These are phyloP conservation scores for Hypothenemus hampei DNA, from an alignment of 1,140 invertebrate genomes.

Conservation along the genomic window DNA sequence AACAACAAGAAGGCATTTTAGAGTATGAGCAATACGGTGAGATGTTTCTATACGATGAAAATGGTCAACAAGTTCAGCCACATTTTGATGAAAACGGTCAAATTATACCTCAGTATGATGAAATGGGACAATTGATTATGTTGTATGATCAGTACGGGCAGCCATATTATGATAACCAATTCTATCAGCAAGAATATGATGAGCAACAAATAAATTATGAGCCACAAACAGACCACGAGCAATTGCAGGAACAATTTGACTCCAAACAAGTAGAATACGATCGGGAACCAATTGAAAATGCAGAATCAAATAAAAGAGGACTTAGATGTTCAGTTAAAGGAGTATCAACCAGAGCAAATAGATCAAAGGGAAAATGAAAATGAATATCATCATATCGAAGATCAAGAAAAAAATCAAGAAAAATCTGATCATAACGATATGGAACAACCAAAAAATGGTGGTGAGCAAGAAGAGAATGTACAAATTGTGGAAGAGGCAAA, in stretches of 20 bases:
- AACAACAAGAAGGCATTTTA: background rate
- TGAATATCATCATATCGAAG: background rate
- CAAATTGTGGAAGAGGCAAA: background rate
- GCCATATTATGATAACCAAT: background rate
- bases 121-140: conserved; percentile 28
- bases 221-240: background rate
- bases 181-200: conserved; percentile 32
- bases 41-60: conserved; percentile 10
- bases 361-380: background rate
- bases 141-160: conserved; percentile 28
- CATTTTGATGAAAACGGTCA: conserved; percentile 35
- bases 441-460: background rate
- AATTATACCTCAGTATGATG: conserved; percentile 32
- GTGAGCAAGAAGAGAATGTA: background rate
- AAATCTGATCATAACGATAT: background rate
- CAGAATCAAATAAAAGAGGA: background rate
- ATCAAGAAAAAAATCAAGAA: background rate
- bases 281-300: background rate
- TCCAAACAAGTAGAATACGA: background rate
- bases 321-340: too few relatives aligned
- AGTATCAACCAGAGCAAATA: too few relatives aligned
- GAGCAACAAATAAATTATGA: conserved; percentile 16
- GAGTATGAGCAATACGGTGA: conserved; percentile 19
- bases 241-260: background rate
- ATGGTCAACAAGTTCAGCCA: conserved; percentile 5